Base-by-base conservation (phyloP, 2,888 invertebrate species). In the Cremastinae sp. region DNA sequence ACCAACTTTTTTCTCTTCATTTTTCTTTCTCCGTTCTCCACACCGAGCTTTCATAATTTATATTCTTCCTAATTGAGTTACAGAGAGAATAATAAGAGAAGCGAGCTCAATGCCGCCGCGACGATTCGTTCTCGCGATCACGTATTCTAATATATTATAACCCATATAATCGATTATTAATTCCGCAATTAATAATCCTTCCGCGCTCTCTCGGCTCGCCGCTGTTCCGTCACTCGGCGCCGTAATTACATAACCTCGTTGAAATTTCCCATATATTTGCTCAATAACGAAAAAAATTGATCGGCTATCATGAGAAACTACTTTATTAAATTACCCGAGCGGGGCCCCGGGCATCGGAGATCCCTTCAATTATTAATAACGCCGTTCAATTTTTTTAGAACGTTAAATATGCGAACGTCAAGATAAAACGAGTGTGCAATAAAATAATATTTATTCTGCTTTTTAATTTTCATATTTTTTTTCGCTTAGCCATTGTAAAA, bases 1-100 rank as follows among this genome's bases (percentile, higher is more conserved):
- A n/a, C n/a, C n/a, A n/a, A n/a, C 5, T 49, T 18, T 66, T 36
- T 34, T 28, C 16, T 58, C 47, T 69, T 75, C 70, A 62, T 56
- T 41, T 12, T 45, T 56, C 43, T 62, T 71, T 51, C 66, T 56
- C 62, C 47, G 36, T 14, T 34, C 28, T 28, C 28, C 5, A 28
- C 28, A 5, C 28, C 5, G 5, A 51, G 69, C 56, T 65, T 64
- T 18, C 61, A 74, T 62, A 78, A 75, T 79, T 79, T 75, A 72
- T 69, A 75, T 71, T 69, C 72, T 51, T 75, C 36, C 72, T 77
- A 80, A 77, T 80, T 79, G 79, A 79, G 79, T 79, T 80, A 79
- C 74, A 77, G 69, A 43, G 34, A 59, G n/a, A n/a, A n/a, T n/a
- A n/a, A 28, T 28, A 28, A 28, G 28, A 53, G 45, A 18, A 65